Evolutionary conservation across 2,797 vertebrate genomes (phyloP).

Genomic region (Phataginus tricuspis): DNA sequence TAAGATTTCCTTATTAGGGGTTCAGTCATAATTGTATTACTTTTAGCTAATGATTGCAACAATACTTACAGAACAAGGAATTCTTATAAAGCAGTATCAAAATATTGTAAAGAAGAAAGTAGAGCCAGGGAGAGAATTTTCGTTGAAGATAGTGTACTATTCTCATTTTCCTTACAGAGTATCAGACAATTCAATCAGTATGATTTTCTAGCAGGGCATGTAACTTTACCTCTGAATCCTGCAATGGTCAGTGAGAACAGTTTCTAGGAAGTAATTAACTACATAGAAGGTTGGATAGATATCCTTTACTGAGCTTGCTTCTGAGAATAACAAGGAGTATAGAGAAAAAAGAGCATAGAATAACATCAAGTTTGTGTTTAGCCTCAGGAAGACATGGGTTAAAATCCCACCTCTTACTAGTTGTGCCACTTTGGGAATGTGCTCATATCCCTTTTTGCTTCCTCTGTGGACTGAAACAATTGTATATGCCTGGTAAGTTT

Average conservation of each 20-base stretch:
- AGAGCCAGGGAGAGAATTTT: not conserved
- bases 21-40: not conserved
- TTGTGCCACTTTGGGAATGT: not conserved
- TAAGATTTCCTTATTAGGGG: not conserved
- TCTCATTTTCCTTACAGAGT: not conserved
- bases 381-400: not conserved
- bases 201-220: not conserved
- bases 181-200: not conserved
- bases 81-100: not conserved
- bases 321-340: not conserved
- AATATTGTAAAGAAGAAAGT: slow-evolving; percentile 1
- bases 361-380: not conserved
- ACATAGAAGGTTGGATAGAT: not conserved
- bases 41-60: not conserved
- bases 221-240: not conserved
- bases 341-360: not conserved
- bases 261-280: not conserved
- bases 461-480: not conserved
- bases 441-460: not conserved
- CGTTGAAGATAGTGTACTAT: not conserved
- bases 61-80: not conserved
- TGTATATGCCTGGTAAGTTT: not conserved
- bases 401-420: not conserved
- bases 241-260: not conserved
- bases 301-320: not conserved